Evolutionary conservation across 2,888 invertebrate species (phyloP).

Genomic region (Habrosyne pyritoides): DNA sequence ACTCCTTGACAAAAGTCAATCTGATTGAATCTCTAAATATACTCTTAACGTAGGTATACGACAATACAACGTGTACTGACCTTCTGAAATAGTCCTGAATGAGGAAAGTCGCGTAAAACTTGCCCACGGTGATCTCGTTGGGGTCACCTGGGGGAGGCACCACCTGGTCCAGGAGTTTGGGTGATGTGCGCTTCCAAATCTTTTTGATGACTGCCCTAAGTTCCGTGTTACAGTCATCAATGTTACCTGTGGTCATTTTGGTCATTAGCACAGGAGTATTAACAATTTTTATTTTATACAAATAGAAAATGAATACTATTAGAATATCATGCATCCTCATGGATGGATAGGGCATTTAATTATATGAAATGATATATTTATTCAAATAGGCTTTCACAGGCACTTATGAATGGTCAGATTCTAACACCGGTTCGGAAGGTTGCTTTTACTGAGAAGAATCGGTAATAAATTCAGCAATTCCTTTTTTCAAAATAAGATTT

Average conservation of each 20-base stretch:
- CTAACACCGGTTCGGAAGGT: too few relatives aligned
- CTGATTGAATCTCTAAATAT: background rate
- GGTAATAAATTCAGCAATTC: too few relatives aligned
- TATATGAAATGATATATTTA: too few relatives aligned
- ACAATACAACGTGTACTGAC: conserved; percentile 40
- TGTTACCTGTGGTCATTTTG: conserved; percentile 85
- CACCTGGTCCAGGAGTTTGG: conserved; percentile 97
- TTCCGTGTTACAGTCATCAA: conserved; percentile 97
- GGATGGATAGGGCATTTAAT: too few relatives aligned
- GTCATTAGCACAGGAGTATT: background rate
- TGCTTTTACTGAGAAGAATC: too few relatives aligned
- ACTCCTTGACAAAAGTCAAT: background rate
- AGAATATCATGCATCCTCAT: too few relatives aligned
- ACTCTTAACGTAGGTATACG: conserved; percentile 10
- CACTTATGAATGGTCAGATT: too few relatives aligned
- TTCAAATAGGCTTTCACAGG: too few relatives aligned
- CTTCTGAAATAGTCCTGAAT: conserved; percentile 99
- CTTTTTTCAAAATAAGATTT: too few relatives aligned
- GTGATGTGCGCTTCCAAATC: conserved; percentile 99
- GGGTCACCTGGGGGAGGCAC: conserved; percentile 99
- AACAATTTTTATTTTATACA: too few relatives aligned
- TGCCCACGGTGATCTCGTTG: conserved; percentile 99
- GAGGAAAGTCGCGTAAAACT: conserved; percentile 99
- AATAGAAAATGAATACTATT: too few relatives aligned
- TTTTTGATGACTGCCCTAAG: conserved; percentile 97